Conservation (phyloP, 2,113 vertebrate species). For the Myocastor coypus region DNA sequence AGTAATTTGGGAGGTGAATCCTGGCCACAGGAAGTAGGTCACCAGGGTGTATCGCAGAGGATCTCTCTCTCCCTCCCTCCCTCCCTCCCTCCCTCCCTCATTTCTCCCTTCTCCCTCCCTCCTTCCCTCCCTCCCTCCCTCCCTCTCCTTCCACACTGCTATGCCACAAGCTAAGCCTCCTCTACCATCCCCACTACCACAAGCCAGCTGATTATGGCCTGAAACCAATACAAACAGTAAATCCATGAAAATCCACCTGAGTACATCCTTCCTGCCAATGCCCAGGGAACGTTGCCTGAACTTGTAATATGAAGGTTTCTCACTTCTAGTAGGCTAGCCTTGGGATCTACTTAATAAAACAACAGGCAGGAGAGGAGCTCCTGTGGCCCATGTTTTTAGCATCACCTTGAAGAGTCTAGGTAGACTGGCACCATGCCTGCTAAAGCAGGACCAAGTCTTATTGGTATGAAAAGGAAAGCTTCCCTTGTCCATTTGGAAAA, state of each 20-base stretch:
- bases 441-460: background rate
- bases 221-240: background rate
- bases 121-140: no score
- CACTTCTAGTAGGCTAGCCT: background rate
- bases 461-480: slow-evolving; percentile 44
- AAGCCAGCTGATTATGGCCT: background rate
- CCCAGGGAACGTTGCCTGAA: background rate
- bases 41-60: background rate
- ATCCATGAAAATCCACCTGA: background rate
- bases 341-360: background rate
- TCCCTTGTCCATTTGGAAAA: background rate
- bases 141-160: background rate
- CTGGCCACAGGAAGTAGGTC: background rate
- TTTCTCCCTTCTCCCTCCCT: no score
- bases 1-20: background rate
- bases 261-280: background rate
- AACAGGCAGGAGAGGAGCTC: background rate
- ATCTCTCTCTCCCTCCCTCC: no score
- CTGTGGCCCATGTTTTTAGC: background rate
- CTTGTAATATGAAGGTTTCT: background rate
- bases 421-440: slow-evolving; percentile 31
- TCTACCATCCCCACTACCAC: background rate
- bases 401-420: background rate
- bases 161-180: background rate
- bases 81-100: background rate